Conservation (phyloP, 2,888 invertebrate species). For the Gisinianus flammeolus region DNA sequence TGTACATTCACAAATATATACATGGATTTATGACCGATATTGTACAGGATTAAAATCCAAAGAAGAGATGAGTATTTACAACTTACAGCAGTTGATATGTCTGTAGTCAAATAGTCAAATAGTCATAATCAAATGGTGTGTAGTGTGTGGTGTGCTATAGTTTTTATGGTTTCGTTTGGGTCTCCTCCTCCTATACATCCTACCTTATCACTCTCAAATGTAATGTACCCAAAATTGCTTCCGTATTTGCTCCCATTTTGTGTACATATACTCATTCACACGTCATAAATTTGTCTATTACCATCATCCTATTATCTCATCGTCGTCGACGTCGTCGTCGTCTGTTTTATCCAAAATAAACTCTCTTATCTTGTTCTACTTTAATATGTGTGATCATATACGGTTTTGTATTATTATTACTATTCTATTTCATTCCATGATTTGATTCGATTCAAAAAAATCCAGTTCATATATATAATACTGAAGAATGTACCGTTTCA, state of each 20-base stretch:
- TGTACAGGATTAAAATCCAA: neutral
- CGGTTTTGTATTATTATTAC: no score
- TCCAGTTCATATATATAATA: no score
- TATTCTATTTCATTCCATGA: no score
- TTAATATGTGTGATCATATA: no score
- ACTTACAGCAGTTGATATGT: neutral
- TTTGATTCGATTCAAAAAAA: no score
- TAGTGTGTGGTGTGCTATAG: no score
- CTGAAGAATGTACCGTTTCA: no score
- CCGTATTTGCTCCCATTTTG: constrained; percentile 2
- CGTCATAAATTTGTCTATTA: neutral
- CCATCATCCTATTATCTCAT: constrained; percentile 1
- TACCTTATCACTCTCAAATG: neutral
- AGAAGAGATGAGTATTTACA: neutral
- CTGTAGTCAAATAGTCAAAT: neutral
- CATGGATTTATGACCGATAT: neutral
- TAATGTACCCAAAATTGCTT: neutral
- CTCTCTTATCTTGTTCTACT: constrained; percentile 2
- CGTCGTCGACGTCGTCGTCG: neutral
- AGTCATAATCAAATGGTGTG: no score
- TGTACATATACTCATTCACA: neutral
- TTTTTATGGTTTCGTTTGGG: no score
- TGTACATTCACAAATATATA: neutral
- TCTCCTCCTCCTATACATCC: neutral
- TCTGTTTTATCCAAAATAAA: neutral